Base-by-base conservation (phyloP, 2,113 vertebrate genomes). In the Callipepla californica region DNA sequence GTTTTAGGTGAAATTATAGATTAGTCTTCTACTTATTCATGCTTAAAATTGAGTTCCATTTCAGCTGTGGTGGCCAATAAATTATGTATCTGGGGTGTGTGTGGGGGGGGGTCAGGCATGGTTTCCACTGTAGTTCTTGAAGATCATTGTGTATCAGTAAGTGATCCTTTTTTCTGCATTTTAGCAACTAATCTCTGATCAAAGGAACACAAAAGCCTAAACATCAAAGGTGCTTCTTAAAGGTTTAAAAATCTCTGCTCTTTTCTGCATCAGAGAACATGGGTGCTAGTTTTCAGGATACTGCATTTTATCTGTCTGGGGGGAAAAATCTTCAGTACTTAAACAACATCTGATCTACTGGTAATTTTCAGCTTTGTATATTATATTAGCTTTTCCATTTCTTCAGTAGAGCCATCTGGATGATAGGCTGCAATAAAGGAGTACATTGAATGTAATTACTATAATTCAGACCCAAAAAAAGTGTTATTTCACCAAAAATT, bases 371-470 rank as follows among this genome's bases (percentile, higher is more conserved):
- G 92, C 63, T 88, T 95, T 89, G 55, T 57, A 9, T 88, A 38
- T 58, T 90, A 55, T 94, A 93, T 92, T 90, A 65, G 67, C 32
- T 63, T 91, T 90, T 87, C 72, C 1, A 19, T 85, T 95, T 95
- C 81, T 93, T 91, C 26, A 61, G 70, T 50, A 91, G 45, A 68
- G 6, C 73, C 62, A 66, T 87, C 84, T 87, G 53, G 72, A 79
- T 40, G 8, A 91, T 57, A 92, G 62, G 50, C 50, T 85, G 50
- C 50, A 96, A 75, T 85, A 85, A 84, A 78, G 80, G 44, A 79
- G 38, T 69, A 51, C 77, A 76, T 87, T 88, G 62, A 94, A 48
- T 92, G 11, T 86, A 94, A 94, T 95, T 93, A 95, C 51, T 96
- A 58, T 38, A 79, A 89, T 92, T 94, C 28, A 85, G 79, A 58